phyloP scores from a whole-genome alignment of 2,113 vertebrate species.

The Silurus meridionalis region DNA sequence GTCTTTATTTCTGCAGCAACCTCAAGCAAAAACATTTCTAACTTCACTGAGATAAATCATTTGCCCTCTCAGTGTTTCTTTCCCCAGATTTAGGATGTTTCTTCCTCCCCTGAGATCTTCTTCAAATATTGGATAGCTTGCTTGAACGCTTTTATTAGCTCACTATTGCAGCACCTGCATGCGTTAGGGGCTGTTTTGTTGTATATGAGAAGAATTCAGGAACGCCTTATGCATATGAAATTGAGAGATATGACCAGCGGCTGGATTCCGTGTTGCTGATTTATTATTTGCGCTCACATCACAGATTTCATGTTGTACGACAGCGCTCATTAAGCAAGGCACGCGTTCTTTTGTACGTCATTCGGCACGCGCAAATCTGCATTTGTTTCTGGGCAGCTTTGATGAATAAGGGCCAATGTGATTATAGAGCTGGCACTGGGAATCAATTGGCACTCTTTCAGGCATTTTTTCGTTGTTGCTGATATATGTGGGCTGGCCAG shows the following conservation, averaged over 20 bases:
- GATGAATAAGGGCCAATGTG: conserved; percentile 20
- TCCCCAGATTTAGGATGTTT: no score
- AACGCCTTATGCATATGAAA: no score
- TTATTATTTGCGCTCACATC: background rate
- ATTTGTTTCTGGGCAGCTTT: background rate
- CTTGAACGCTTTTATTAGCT: background rate
- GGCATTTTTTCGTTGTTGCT: conserved; percentile 1
- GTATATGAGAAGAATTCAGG: background rate
- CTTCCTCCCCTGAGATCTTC: background rate
- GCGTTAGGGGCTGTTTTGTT: no score
- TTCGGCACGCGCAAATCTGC: background rate
- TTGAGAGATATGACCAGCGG: no score
- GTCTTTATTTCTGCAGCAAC: background rate
- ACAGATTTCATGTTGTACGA: background rate
- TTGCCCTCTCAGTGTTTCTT: background rate
- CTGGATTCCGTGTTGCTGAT: background rate
- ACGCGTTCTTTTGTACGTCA: background rate
- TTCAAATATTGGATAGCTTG: background rate
- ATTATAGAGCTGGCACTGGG: conserved; percentile 41
- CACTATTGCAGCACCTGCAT: background rate
- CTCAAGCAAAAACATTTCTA: background rate
- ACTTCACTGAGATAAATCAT: background rate
- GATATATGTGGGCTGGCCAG: conserved; percentile 29
- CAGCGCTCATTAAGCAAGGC: background rate
- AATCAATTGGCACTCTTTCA: conserved; percentile 33